Conservation (phyloP, 2,797 vertebrate species). For the Thripadectes ignobilis region DNA sequence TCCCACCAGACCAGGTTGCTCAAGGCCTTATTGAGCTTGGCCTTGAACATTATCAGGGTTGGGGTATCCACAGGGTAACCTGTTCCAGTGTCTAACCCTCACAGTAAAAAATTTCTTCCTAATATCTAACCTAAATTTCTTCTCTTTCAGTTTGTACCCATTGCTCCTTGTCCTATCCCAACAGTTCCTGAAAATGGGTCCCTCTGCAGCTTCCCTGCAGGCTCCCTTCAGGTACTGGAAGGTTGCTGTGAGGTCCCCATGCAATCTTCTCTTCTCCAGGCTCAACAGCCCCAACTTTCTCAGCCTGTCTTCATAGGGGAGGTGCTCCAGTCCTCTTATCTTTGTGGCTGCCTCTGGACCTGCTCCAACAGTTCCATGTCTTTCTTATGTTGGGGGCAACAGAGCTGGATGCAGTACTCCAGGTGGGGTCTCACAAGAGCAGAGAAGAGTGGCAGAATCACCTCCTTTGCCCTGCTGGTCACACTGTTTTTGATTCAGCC, state of each 20-base stretch:
- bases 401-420: background rate
- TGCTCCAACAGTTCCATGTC: background rate
- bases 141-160: too few species aligned
- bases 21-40: background rate
- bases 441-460: background rate
- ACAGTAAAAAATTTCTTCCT: background rate
- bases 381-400: background rate
- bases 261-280: background rate
- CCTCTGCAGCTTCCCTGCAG: background rate
- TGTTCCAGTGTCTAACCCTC: background rate
- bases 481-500: background rate
- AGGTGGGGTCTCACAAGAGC: background rate
- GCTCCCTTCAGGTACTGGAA: background rate
- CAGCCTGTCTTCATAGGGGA: fast-evolving
- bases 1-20: background rate
- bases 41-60: background rate
- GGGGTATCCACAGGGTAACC: background rate
- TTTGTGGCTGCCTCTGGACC: background rate
- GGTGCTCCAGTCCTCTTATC: background rate
- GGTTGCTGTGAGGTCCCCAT: background rate
- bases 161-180: background rate
- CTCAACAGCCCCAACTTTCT: background rate
- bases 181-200: background rate
- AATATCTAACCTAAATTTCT: background rate
- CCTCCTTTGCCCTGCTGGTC: background rate